Evolutionary conservation across 2,113 vertebrate species (phyloP).

Genomic region (Lophochroa leadbeateri): DNA sequence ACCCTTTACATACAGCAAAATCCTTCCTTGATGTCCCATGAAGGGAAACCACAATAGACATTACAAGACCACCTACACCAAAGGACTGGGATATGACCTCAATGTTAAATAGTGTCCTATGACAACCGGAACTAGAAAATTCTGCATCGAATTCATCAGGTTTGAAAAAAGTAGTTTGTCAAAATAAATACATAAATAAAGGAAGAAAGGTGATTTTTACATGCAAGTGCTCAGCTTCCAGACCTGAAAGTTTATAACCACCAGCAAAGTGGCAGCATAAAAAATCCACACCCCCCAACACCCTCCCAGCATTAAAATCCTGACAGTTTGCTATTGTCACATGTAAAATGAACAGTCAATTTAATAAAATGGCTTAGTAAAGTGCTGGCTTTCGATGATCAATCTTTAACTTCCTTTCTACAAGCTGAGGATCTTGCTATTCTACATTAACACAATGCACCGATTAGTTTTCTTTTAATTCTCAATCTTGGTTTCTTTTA

Average conservation of each 20-base stretch:
- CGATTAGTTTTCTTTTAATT: background rate
- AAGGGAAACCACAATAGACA: background rate
- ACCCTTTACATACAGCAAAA: fast-evolving
- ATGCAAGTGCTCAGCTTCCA: background rate
- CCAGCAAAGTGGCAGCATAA: background rate
- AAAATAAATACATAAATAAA: background rate
- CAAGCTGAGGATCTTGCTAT: background rate
- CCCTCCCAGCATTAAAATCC: background rate
- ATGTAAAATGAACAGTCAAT: background rate
- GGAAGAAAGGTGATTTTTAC: background rate
- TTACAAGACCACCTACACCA: background rate
- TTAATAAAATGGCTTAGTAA: background rate
- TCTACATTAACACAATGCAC: background rate
- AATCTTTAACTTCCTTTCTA: background rate
- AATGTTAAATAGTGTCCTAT: background rate
- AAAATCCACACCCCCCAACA: background rate
- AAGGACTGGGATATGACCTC: background rate
- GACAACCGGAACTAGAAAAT: background rate
- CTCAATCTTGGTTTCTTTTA: background rate
- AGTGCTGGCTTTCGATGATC: background rate
- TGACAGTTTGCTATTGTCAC: background rate
- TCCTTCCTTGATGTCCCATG: fast-evolving
- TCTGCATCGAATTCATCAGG: background rate
- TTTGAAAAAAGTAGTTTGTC: background rate
- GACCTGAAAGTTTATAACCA: background rate